Evolutionary conservation across 2,888 invertebrate species (phyloP).

Genomic region (Argyresthia goedartella): DNA sequence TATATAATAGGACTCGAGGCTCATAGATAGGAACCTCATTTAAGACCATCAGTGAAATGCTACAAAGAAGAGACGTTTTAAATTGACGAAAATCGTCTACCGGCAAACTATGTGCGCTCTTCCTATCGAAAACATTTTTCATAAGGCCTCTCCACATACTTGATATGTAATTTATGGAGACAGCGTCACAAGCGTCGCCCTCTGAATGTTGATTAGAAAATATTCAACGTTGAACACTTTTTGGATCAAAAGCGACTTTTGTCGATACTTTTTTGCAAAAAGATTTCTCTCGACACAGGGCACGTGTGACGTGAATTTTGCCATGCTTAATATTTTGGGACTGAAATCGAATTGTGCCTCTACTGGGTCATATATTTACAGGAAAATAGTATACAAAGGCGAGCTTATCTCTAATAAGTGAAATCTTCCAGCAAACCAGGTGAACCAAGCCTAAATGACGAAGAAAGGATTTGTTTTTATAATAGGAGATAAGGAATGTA

Average conservation of each 20-base stretch:
- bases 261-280: neutral
- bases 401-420: too few species aligned
- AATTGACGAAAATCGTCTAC: slow-evolving; percentile 13
- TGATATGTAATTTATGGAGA: slow-evolving; percentile 66
- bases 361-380: too few species aligned
- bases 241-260: slow-evolving; percentile 22
- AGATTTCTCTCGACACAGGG: neutral
- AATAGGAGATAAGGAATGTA: too few species aligned
- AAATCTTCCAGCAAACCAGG: too few species aligned
- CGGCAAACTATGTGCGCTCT: slow-evolving; percentile 10
- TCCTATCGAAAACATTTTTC: slow-evolving; percentile 55
- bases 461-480: too few species aligned
- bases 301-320: neutral
- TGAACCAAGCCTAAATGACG: too few species aligned
- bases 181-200: slow-evolving; percentile 40
- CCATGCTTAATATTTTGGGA: too few species aligned
- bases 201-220: slow-evolving; percentile 63
- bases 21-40: too few species aligned
- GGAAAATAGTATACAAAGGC: too few species aligned
- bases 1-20: too few species aligned
- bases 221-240: slow-evolving; percentile 25
- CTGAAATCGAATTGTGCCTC: too few species aligned
- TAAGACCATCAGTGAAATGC: neutral
- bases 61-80: slow-evolving; percentile 4
- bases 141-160: slow-evolving; percentile 58